Evolutionary conservation across 2,113 vertebrate genomes (phyloP).

Genomic region (Geococcyx californianus): DNA sequence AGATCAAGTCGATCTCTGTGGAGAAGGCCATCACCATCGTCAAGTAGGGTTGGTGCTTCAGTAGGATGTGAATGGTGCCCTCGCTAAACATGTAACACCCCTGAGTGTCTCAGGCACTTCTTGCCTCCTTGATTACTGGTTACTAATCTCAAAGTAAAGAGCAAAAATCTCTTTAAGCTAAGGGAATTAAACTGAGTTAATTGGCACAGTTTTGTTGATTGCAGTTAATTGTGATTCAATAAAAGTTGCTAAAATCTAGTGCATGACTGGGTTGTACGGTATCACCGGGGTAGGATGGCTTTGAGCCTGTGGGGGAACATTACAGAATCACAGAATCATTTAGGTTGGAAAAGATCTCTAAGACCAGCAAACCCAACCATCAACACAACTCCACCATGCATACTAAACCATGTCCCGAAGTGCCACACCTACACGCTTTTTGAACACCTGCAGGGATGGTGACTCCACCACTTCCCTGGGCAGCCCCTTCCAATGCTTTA

Average conservation of each 20-base stretch:
- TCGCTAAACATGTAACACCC: fast-evolving
- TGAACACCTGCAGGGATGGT: no score
- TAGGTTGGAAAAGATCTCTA: no score
- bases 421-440: no score
- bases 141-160: background rate
- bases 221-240: constrained; percentile 34
- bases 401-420: no score
- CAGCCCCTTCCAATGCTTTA: no score
- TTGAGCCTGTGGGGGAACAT: no score
- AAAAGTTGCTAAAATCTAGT: background rate
- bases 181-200: background rate
- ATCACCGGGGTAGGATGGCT: background rate
- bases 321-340: no score
- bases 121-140: background rate
- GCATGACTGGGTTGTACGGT: background rate
- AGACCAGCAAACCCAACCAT: no score
- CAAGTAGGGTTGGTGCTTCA: background rate
- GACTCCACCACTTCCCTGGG: no score
- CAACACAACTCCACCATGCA: no score
- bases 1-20: constrained; percentile 63
- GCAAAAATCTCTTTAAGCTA: background rate
- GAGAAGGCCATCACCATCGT: constrained; percentile 64
- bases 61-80: fast-evolving
- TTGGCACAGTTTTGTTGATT: background rate
- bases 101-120: background rate